A percentile compares a stretch with the other conserved stretches of the same genome.
phyloP scores from a whole-genome alignment of 1,140 invertebrate species.

The Grapholita molesta region DNA sequence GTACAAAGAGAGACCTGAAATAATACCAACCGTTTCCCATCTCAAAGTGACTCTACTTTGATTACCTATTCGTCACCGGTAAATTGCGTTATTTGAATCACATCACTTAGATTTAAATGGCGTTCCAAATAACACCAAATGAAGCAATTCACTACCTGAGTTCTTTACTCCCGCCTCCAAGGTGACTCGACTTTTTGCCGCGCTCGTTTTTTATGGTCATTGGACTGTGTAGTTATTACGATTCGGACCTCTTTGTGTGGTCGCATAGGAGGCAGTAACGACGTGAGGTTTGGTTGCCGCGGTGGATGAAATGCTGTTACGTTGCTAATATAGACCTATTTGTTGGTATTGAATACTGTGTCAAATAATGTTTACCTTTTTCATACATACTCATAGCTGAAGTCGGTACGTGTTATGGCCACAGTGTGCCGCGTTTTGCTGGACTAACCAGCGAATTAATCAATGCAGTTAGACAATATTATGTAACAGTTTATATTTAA shows the following conservation, averaged over 20 bases:
- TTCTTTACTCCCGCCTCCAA: conserved; percentile 61
- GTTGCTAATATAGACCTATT: background rate
- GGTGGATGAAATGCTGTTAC: background rate
- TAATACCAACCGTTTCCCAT: background rate
- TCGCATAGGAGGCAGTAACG: conserved; percentile 24
- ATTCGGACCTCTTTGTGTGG: conserved; percentile 61
- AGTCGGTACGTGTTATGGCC: too few relatives aligned
- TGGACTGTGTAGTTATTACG: conserved; percentile 47
- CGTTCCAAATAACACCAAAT: conserved; percentile 51
- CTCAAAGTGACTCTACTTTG: background rate
- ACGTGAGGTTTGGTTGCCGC: background rate
- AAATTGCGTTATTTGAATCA: conserved; percentile 39
- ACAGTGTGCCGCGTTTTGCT: too few relatives aligned
- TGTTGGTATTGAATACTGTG: too few relatives aligned
- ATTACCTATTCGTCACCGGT: conserved; percentile 21
- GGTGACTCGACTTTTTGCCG: conserved; percentile 70
- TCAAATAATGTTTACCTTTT: too few relatives aligned
- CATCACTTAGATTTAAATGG: conserved; percentile 43
- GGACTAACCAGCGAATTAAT: too few relatives aligned
- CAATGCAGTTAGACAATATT: too few relatives aligned
- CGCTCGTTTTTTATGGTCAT: conserved; percentile 49
- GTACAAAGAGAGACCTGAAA: background rate
- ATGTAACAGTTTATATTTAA: too few relatives aligned
- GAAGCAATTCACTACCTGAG: conserved; percentile 73
- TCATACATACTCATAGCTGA: too few relatives aligned